A percentile compares a stretch with the other conserved stretches of the same genome.
Conservation (phyloP, 2,888 invertebrate genomes). For the Callyntrura guangdongensis region DNA sequence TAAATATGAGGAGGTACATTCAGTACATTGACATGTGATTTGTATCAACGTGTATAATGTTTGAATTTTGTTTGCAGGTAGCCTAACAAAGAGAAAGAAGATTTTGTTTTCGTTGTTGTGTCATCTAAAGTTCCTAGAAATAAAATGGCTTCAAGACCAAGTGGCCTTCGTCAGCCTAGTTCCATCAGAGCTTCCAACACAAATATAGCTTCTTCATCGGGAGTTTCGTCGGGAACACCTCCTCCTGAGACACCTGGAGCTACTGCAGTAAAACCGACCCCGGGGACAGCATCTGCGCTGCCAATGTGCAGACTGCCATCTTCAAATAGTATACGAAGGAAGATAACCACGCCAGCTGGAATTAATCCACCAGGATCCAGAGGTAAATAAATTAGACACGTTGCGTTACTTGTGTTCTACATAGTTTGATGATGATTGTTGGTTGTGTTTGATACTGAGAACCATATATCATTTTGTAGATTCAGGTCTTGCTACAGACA, state of each 20-base stretch:
- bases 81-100: too few species aligned
- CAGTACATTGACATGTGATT: too few species aligned
- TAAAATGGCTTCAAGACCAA: constrained; percentile 70
- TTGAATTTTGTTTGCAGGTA: too few species aligned
- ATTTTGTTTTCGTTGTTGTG: constrained; percentile 7
- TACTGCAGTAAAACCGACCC: constrained; percentile 38
- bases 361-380: constrained; percentile 72
- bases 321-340: constrained; percentile 72
- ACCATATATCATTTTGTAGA: constrained; percentile 49
- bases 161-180: constrained; percentile 71
- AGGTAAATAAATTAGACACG: constrained; percentile 53
- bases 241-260: constrained; percentile 44
- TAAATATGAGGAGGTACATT: too few species aligned
- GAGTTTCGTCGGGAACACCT: neutral
- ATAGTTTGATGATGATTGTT: too few species aligned
- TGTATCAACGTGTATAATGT: too few species aligned
- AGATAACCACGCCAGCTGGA: constrained; percentile 63
- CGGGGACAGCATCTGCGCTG: constrained; percentile 32
- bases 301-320: constrained; percentile 74
- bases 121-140: constrained; percentile 33
- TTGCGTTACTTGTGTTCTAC: too few species aligned
- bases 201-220: constrained; percentile 62
- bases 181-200: constrained; percentile 68
- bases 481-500: constrained; percentile 65
- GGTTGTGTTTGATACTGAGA: neutral